Percentiles rank a stretch among this genome's conserved stretches.
Evolutionary conservation across 2,113 vertebrate species (phyloP).

Genomic region (Herpailurus yagouaroundi): DNA sequence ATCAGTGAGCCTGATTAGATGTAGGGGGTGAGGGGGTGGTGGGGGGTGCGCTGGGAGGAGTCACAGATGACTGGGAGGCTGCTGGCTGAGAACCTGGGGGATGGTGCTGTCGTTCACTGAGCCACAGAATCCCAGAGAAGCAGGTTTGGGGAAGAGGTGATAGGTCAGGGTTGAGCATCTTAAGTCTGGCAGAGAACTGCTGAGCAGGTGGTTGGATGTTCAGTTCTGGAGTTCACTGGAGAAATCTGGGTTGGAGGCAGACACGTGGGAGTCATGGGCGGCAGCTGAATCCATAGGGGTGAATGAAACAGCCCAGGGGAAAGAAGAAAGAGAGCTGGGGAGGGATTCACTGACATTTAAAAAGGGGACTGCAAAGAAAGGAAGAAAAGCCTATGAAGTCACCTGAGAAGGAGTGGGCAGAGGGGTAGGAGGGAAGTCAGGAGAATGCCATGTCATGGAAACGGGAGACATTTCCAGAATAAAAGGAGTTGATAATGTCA

Average conservation of each 20-base stretch:
- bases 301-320: conserved; percentile 38
- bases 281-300: conserved; percentile 32
- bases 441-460: conserved; percentile 76
- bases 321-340: background rate
- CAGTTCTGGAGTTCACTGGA: conserved; percentile 25
- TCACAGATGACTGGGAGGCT: conserved; percentile 2
- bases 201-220: background rate
- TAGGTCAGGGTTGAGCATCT: background rate
- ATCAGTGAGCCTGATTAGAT: conserved; percentile 69
- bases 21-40: conserved; percentile 44
- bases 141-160: background rate
- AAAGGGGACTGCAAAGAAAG: conserved; percentile 55
- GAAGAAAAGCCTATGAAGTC: conserved; percentile 65
- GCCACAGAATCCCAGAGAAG: conserved; percentile 42
- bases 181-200: background rate
- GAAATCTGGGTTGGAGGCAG: conserved; percentile 31
- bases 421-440: conserved; percentile 75
- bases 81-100: conserved; percentile 43
- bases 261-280: background rate
- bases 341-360: conserved; percentile 70
- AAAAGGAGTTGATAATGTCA: conserved; percentile 78
- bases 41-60: background rate
- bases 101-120: background rate
- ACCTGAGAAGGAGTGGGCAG: conserved; percentile 78
- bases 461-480: conserved; percentile 74